phyloP scores from a whole-genome alignment of 2,888 invertebrate species.

The Chamaedrilus cognettii region DNA sequence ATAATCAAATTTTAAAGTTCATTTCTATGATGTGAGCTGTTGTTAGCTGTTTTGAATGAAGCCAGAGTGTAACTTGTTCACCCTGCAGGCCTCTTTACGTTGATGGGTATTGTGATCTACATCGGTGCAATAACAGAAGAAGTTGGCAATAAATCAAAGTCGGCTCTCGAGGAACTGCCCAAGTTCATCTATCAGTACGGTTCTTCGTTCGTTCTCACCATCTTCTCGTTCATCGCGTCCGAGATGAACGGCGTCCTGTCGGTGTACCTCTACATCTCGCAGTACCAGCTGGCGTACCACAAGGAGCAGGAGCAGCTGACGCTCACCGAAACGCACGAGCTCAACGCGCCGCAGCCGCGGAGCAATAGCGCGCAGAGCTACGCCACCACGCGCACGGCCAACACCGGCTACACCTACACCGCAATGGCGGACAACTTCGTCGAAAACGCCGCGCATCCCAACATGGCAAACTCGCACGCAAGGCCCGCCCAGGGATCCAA shows the following conservation, averaged over 20 bases:
- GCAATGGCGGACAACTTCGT: slow-evolving; percentile 54
- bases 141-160: slow-evolving; percentile 54
- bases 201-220: slow-evolving; percentile 58
- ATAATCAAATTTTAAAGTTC: too few species aligned
- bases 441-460: neutral
- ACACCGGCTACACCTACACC: slow-evolving; percentile 57
- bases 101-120: slow-evolving; percentile 59
- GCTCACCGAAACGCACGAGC: slow-evolving; percentile 16
- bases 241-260: slow-evolving; percentile 59
- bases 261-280: slow-evolving; percentile 58
- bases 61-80: too few species aligned
- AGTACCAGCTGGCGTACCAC: slow-evolving; percentile 55
- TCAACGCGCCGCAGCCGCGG: slow-evolving; percentile 27
- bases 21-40: too few species aligned
- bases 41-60: too few species aligned
- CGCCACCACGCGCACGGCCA: slow-evolving; percentile 51
- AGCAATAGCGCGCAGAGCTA: slow-evolving; percentile 41
- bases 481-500: neutral
- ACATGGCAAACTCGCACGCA: neutral
- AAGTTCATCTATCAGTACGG: slow-evolving; percentile 56
- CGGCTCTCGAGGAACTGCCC: slow-evolving; percentile 47
- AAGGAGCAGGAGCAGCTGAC: slow-evolving; percentile 52
- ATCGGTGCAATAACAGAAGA: slow-evolving; percentile 60
- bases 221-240: slow-evolving; percentile 56
- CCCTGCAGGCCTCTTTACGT: slow-evolving; percentile 52